Base-by-base conservation (phyloP, 2,888 invertebrate species). In the Platycheirus albimanus region DNA sequence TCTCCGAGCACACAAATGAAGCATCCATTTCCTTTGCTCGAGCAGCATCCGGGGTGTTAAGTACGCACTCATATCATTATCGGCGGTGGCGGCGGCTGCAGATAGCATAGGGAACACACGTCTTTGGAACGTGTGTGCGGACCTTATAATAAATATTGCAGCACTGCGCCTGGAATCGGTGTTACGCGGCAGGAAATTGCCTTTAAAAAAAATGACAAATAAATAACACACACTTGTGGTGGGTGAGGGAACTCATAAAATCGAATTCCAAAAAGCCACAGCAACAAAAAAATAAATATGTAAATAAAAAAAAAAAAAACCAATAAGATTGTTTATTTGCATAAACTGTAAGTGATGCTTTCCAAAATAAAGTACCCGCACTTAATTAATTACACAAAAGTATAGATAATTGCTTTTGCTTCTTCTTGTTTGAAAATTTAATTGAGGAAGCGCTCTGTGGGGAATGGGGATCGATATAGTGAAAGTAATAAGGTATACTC, bases 31-130 rank as follows among this genome's bases (percentile, higher is more conserved):
- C 76, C 76, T 66, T 69, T 80, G 45, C 76, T 76, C 76, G 41
- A 69, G 52, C 77, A 77, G 81, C 81, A 77, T 81, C 81, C 81
- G 81, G 77, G 77, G 71, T 71, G 81, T 81, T 66, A 67, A 81
- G 80, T 81, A 71, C 66, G 61, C 47, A 76, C 70, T 81, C 64
- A 70, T 70, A 41, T 28, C 13, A 56, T 56, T 45, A 58, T 38
- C 17, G 24, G 17, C 28, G 38, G 36, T 6, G 20, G 28, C 13
- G 36, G 24, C 17, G 30, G 11, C 28, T 13, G 13, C 4, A n/a
- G n/a, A n/a, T n/a, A n/a, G n/a, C n/a, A 30, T 43, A 61, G 49
- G 38, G 66, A 76, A 58, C 66, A 38, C 61, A 38, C 61, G 61
- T 54, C 61, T 41, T 15, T 36, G 30, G 61, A 71, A 81, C 81